Base-by-base conservation (phyloP, 1,140 invertebrate species). In the Polypedilum pembai region DNA sequence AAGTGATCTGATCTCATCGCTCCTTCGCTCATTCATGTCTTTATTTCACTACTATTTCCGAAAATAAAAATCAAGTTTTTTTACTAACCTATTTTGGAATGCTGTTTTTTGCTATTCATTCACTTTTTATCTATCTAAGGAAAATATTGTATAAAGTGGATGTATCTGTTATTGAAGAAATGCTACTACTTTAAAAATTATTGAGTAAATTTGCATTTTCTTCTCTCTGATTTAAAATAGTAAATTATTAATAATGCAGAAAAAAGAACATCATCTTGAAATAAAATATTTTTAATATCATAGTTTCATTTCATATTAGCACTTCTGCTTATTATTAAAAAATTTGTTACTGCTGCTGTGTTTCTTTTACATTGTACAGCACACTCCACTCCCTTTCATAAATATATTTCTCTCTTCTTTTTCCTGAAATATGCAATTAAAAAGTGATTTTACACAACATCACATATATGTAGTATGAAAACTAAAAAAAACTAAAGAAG, bases 31-130 rank as follows among this genome's bases (percentile, higher is more conserved):
- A 56, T 56, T 56, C 45, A 56, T 56, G 45, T 56, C 45, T 56
- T 56, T 56, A 15, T 56, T 56, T 56, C n/a, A 15, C n/a, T n/a
- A 56, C 45, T 12, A 56, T 56, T 56, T 56, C 45, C 45, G 45
- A 56, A 56, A 56, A 56, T 12, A 56, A 56, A 56, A 56, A 56
- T 56, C 45, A 56, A 56, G 45, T 56, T 56, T 56, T 45, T 56
- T 56, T 69, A 20, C n/a, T 69, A 69, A 69, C 65, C 65, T 69
- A 69, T 69, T 69, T 69, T 18, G 65, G 65, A 69, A 69, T 69
- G 65, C 18, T 69, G 65, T 69, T 69, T 69, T 69, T 21, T 18
- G 65, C 65, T 69, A 21, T 21, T 69, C 45, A 56, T 56, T 56
- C 45, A 56, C 4, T 56, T 56, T 15, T 56, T 56, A 56, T 56